These are phyloP conservation scores for Antigone vipio DNA, from an alignment of 2,113 vertebrate genomes.

Conservation along the genomic window DNA sequence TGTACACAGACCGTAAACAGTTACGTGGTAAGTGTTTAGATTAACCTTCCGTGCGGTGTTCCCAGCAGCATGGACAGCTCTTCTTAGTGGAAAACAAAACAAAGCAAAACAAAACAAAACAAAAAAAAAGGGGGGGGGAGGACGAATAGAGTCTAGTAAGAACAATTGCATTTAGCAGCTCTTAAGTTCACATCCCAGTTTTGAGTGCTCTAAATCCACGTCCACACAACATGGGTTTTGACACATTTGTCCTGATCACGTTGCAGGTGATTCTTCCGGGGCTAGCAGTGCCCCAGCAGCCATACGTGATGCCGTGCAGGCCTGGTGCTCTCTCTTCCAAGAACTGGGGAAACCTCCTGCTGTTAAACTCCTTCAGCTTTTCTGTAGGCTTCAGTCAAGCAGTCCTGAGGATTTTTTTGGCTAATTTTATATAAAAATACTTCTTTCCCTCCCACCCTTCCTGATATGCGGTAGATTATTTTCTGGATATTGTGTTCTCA, in stretches of 20 bases:
- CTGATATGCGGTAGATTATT: not conserved
- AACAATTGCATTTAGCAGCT: not conserved
- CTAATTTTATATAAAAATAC: not conserved
- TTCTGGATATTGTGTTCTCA: not conserved
- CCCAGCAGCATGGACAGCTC: not conserved
- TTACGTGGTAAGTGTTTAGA: not conserved
- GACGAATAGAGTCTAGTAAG: not conserved
- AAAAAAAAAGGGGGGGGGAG: not conserved
- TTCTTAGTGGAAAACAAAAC: not conserved
- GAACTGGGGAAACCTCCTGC: not conserved
- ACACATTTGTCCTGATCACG: not conserved
- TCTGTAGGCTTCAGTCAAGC: not conserved
- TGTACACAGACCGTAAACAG: not conserved
- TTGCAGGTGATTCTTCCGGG: not conserved
- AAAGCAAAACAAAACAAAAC: too few relatives aligned
- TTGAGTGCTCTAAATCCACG: not conserved
- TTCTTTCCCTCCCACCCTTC: not conserved
- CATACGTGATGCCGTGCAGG: accelerated
- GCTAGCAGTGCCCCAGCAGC: not conserved
- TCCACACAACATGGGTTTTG: not conserved
- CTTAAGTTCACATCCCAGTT: not conserved
- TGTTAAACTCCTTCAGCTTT: not conserved
- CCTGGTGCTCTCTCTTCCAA: not conserved
- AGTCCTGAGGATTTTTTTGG: not conserved
- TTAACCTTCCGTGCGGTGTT: not conserved